phyloP scores from a whole-genome alignment of 2,888 invertebrate species.

The Drosophila percnosoma region DNA sequence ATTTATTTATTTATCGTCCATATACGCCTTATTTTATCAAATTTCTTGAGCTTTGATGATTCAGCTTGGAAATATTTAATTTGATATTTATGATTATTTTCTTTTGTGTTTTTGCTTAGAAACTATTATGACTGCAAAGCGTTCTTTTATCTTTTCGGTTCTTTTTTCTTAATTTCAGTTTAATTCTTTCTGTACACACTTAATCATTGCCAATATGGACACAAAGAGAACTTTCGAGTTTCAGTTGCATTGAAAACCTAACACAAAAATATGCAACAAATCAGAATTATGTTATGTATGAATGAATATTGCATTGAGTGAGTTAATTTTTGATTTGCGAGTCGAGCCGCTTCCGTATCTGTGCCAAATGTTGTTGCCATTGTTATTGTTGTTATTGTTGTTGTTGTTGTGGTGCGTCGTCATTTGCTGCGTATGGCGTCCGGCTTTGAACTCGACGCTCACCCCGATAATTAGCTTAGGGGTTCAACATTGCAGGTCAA shows the following conservation, averaged over 20 bases:
- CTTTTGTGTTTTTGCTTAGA: not conserved
- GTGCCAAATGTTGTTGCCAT: constrained; percentile 21
- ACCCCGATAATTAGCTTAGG: constrained; percentile 80
- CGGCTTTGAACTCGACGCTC: constrained; percentile 52
- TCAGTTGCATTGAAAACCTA: not conserved
- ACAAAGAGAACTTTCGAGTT: not conserved
- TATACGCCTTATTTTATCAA: not conserved
- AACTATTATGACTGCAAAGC: not conserved
- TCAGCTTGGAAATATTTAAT: not conserved
- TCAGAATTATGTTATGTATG: not conserved
- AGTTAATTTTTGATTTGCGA: not conserved
- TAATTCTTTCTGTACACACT: not conserved
- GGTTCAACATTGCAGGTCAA: constrained; percentile 81
- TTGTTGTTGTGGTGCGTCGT: constrained; percentile 19
- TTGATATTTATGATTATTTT: not conserved
- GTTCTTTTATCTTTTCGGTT: not conserved
- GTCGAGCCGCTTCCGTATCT: constrained; percentile 15
- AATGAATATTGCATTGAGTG: not conserved
- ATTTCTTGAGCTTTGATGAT: not conserved
- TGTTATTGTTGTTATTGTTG: not conserved
- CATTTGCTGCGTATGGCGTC: constrained; percentile 28
- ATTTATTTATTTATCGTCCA: not conserved
- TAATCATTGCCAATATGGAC: not conserved
- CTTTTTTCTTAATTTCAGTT: not conserved
- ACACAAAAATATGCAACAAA: not conserved